Evolutionary conservation across 2,888 invertebrate genomes (phyloP), one percentile per base, ranked within the genome.

Genomic region (Artemia sinica): DNA sequence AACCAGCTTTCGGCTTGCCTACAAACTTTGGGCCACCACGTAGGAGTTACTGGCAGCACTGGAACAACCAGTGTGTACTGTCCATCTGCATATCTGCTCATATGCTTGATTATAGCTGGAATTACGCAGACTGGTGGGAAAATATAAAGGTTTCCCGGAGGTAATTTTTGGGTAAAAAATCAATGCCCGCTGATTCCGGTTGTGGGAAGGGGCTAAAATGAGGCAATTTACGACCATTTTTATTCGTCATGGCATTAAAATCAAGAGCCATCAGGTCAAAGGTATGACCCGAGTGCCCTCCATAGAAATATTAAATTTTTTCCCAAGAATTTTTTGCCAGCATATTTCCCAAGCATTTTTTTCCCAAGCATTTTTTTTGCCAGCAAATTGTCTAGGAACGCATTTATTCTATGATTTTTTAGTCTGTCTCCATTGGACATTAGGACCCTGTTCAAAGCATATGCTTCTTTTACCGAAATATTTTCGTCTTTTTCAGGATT

Each of bases 391-490:
- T 58, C 58, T 58, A 58, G 6, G n/a, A 13, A 14, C 7, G 14
- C 58, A 58, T 14, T 14, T n/a, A 58, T 14, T 7, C 58, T 13
- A 13, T n/a, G 13, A 14, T n/a, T 5, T 8, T n/a, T 14, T 13
- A 58, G 13, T 58, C 5, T 58, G 13, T 5, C 58, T 58, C 58
- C 58, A 58, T n/a, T 14, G 58, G 58, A 58, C 6, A 7, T 58
- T 7, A 58, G 58, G 58, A 1, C 58, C 7, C 7, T 5, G n/a
- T n/a, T n/a, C 13, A 58, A 58, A 8, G 58, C 1, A n/a, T 58
- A 7, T 58, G 58, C 58, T 58, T 58, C 58, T 14, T 58, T 58
- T 58, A 58, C 58, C 58, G 58, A 13, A n/a, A 58, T 58, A 7
- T 14, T n/a, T 7, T 7, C 14, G 58, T 58, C 58, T 13, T 7